These are phyloP conservation scores for Bombus turneri DNA, from an alignment of 1,140 invertebrate genomes.

Conservation along the genomic window DNA sequence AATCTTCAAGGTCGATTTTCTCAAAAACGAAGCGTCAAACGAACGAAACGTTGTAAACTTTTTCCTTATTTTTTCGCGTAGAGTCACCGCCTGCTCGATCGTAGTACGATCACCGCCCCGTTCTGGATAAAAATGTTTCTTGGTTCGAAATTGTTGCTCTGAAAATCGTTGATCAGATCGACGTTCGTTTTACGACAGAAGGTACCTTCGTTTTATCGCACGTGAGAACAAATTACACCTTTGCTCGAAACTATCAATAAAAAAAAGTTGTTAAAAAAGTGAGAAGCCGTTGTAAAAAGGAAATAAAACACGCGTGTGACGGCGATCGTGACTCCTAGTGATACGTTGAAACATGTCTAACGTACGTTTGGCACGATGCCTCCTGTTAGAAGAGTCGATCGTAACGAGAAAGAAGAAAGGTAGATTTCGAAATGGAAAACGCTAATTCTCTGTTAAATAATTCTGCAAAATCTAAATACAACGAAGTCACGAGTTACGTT, in stretches of 20 bases:
- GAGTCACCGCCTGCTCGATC: too few relatives aligned
- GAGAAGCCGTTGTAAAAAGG: neutral
- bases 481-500: neutral
- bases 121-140: too few relatives aligned
- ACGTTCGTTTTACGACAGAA: neutral
- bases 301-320: neutral
- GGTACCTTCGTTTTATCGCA: neutral
- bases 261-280: neutral
- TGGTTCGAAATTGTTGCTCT: too few relatives aligned
- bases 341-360: constrained; percentile 18
- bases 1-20: neutral
- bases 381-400: constrained; percentile 10
- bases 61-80: too few relatives aligned
- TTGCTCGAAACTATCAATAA: neutral
- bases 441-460: neutral
- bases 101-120: too few relatives aligned
- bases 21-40: neutral
- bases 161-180: too few relatives aligned
- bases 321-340: neutral
- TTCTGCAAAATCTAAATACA: neutral
- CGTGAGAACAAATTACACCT: neutral
- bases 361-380: constrained; percentile 31
- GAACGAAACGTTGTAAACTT: too few relatives aligned
- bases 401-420: neutral
- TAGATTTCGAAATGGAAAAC: neutral